These are phyloP conservation scores for Enteromius anoplus DNA, from an alignment of 2,797 vertebrate species.

Conservation along the genomic window DNA sequence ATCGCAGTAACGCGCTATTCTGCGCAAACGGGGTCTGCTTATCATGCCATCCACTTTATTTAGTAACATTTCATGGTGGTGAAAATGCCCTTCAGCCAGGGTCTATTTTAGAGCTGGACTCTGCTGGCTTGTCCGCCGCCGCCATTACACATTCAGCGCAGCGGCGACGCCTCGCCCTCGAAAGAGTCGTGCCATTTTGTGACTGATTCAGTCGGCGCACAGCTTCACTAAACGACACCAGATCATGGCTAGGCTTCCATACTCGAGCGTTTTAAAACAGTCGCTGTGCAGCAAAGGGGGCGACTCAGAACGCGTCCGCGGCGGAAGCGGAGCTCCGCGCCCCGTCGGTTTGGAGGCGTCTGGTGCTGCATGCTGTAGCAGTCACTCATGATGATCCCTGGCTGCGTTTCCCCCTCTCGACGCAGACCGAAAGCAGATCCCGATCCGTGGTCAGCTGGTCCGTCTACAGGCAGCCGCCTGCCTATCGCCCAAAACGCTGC, in stretches of 20 bases:
- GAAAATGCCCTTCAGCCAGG: conserved; percentile 30
- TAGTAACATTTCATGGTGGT: conserved; percentile 22
- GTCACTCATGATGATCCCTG: conserved; percentile 70
- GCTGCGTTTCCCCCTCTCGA: conserved; percentile 76
- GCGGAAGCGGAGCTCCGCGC: conserved; percentile 76
- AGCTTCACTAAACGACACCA: neutral
- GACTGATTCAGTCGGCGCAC: neutral
- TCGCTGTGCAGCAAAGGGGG: neutral
- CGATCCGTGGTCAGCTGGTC: conserved; percentile 84
- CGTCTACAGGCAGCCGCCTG: conserved; percentile 78
- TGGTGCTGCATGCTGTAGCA: conserved; percentile 79
- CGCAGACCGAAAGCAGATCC: conserved; percentile 83
- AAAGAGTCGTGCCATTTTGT: conserved; percentile 59
- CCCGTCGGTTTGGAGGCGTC: conserved; percentile 76
- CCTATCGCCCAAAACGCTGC: conserved; percentile 71
- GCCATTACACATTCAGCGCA: conserved; percentile 75
- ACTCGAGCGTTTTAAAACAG: neutral
- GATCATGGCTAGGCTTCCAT: neutral
- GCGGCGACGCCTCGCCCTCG: conserved; percentile 78
- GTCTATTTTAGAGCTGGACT: conserved; percentile 36
- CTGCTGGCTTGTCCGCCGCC: conserved; percentile 68
- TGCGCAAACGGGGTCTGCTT: neutral
- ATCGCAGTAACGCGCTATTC: neutral
- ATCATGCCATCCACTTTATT: neutral
- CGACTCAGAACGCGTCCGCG: conserved; percentile 60